Base-by-base conservation (phyloP, 1,140 invertebrate species). In the Hylaeus volcanicus region DNA sequence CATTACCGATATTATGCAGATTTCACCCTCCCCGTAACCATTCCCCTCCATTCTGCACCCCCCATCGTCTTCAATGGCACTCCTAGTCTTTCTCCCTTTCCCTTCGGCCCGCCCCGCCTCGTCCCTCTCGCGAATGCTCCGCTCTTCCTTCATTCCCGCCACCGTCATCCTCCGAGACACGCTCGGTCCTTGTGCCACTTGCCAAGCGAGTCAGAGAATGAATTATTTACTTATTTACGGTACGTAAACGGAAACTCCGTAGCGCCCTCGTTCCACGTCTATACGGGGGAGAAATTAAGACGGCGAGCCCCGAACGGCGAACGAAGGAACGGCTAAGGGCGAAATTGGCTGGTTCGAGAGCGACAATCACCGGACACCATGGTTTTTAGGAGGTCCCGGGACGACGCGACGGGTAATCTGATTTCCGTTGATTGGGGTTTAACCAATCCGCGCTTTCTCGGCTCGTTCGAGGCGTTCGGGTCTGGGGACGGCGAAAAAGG, bases 1-100 rank as follows among this genome's bases (percentile, higher is more conserved):
- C 90, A 92, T 92, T 92, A 92, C 90, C 88, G 91, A 93, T 93
- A 93, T 93, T 93, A 93, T 93, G 92, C 89, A 93, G 91, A 93
- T 93, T 91, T 91, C 84, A 76, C 69, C 60, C 60, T 45, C 56
- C 61, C 56, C 61, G 45, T 41, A 11, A 43, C 61, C 8, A 48
- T 1, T 70, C 68, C 79, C 63, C 60, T 58, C 64, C 26, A 26
- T 63, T 56, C 64, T 1, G 26, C n/a, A 11, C 15, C n/a, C 73
- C 55, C 39, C 68, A 41, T 66, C 75, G 69, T 72, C 51, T 68
- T 60, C 53, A 45, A 37, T 69, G 51, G 55, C 66, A 63, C 77
- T 79, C 51, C 61, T 71, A 51, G 45, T 79, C 69, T 56, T 65
- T 79, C 56, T 51, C 60, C 75, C 58, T 60, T 37, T 55, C 51